These are phyloP conservation scores for Aproaerema taeniolella DNA, from an alignment of 2,888 invertebrate species.

Conservation along the genomic window DNA sequence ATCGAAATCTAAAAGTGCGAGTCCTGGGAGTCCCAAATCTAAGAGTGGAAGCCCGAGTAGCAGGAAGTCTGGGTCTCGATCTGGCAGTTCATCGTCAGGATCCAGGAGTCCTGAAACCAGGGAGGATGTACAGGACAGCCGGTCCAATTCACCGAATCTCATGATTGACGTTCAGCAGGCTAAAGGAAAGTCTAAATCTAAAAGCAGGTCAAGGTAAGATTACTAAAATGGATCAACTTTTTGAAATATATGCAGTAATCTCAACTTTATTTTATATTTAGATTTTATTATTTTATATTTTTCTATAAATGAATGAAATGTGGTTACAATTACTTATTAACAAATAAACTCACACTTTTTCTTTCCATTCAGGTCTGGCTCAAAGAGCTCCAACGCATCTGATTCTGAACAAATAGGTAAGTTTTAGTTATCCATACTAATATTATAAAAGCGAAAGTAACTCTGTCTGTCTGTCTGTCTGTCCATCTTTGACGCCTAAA, in stretches of 20 bases:
- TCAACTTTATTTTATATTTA: no score
- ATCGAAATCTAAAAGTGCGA: slow-evolving; percentile 38
- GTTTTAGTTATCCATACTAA: no score
- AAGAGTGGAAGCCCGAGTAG: slow-evolving; percentile 54
- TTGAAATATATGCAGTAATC: no score
- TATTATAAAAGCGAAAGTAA: no score
- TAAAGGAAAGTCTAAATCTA: slow-evolving; percentile 56
- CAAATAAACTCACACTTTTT: no score
- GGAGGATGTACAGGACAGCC: slow-evolving; percentile 56
- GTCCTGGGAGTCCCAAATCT: slow-evolving; percentile 59
- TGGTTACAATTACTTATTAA: no score
- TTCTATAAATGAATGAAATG: no score
- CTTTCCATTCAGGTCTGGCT: slow-evolving; percentile 60
- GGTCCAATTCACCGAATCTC: slow-evolving; percentile 72
- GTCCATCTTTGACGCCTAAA: no score
- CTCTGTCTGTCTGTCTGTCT: no score
- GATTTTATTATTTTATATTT: no score
- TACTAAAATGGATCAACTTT: no score
- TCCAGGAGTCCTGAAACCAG: slow-evolving; percentile 51
- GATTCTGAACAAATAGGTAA: slow-evolving; percentile 44
- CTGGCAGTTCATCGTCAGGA: slow-evolving; percentile 47
- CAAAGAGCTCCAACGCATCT: slow-evolving; percentile 57
- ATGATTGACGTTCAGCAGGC: slow-evolving; percentile 69
- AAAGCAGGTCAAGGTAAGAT: slow-evolving; percentile 64
- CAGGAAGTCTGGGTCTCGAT: slow-evolving; percentile 40